A percentile compares a stretch with the other conserved stretches of the same genome.
These are phyloP conservation scores for Chouioia cunea DNA, from an alignment of 2,888 invertebrate genomes.

Conservation along the genomic window DNA sequence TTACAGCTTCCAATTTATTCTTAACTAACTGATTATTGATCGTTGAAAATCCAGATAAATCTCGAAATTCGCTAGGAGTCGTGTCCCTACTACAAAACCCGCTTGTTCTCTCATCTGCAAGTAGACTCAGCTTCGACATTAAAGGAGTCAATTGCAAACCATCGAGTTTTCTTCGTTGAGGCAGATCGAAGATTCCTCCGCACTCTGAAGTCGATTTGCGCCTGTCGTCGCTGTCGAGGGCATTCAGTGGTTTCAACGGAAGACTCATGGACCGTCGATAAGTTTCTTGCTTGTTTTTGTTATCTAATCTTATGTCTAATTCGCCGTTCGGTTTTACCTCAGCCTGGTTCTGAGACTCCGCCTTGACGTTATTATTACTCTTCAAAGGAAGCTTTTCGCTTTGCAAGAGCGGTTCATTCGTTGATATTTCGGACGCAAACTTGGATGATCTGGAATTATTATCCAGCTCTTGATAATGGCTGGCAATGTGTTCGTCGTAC, in stretches of 20 bases:
- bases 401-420: slow-evolving; percentile 13
- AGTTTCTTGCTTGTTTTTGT: slow-evolving; percentile 61
- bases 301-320: slow-evolving; percentile 56
- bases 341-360: slow-evolving; percentile 1
- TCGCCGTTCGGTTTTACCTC: slow-evolving; percentile 44
- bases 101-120: slow-evolving; percentile 79
- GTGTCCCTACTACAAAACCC: slow-evolving; percentile 79
- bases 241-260: slow-evolving; percentile 77
- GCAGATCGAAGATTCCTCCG: slow-evolving; percentile 56
- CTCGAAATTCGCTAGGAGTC: slow-evolving; percentile 73
- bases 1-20: slow-evolving; percentile 57
- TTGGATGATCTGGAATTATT: slow-evolving; percentile 69
- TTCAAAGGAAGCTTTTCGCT: slow-evolving; percentile 15
- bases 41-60: slow-evolving; percentile 61
- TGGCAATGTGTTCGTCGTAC: slow-evolving; percentile 78
- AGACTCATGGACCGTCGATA: slow-evolving; percentile 75
- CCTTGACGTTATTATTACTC: neutral
- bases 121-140: slow-evolving; percentile 83
- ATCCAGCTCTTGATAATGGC: slow-evolving; percentile 74
- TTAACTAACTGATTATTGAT: slow-evolving; percentile 57
- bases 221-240: slow-evolving; percentile 63
- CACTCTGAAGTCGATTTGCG: slow-evolving; percentile 59
- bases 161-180: slow-evolving; percentile 71
- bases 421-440: slow-evolving; percentile 10
- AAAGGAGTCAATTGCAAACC: slow-evolving; percentile 84